Base-by-base conservation (phyloP, 2,113 vertebrate genomes). In the Rallus limicola region DNA sequence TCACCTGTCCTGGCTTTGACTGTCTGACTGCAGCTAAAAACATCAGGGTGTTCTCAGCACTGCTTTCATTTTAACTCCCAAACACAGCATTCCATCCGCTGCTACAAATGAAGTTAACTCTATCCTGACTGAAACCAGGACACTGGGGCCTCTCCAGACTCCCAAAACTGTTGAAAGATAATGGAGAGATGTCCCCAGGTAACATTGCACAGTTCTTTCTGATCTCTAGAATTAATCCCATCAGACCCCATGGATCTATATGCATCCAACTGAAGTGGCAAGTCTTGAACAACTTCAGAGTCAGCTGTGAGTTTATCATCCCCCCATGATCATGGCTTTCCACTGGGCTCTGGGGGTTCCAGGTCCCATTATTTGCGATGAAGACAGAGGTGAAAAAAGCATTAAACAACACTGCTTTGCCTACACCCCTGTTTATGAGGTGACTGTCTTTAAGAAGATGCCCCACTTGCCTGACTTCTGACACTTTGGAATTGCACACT, bases 311-410 rank as follows among this genome's bases (percentile, higher is more conserved):
- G 15, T 74, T 36, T 65, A 23, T 36, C 3, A 76, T 8, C 4
- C 25, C 17, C 2, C 4, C 7, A 34, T 13, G 24, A 25, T 70
- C 26, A 59, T 10, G 9, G 20, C 33, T 36, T 53, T 75, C 23
- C 28, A 53, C 6, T 20, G 12, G 25, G 9, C 3, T 68, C 53
- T 5, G 4, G 28, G 15, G 5, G 6, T 24, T 33, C 21, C 18
- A 52, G 11, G 5, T 13, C 7, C 19, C 33, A 38, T 53, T 6
- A 29, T 1, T 1, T 1, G 5, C 38, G 29, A 40, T 42, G 34
- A 81, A 65, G 59, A 44, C 19, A 44, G 59, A 65, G 34, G 10
- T 6, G 23, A 78, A 64, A 31, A 52, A 50, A 10, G 15, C 20
- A 26, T 34, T 77, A 31, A 77, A 56, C 9, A 2, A 21, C n/a